Base-by-base conservation (phyloP, 2,888 invertebrate species). In the Drosophila tripunctata region DNA sequence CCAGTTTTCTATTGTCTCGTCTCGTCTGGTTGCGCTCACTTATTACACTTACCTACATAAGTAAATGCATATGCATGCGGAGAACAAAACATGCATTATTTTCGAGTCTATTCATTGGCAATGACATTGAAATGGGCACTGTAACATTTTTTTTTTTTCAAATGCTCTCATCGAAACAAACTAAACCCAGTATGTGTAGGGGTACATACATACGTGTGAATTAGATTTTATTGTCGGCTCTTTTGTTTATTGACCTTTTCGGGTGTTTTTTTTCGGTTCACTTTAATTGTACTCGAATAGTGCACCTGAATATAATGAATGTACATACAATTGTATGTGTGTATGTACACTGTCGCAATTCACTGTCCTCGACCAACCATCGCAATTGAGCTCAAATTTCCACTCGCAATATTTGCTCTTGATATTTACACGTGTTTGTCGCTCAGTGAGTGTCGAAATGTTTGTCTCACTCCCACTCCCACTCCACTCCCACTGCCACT, bases 71-170 rank as follows among this genome's bases (percentile, higher is more conserved):
- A n/a, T 66, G 19, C 38, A 15, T 48, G 43, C n/a, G 24, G n/a
- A 54, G 51, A 67, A 50, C 45, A 63, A 48, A 35, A 58, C 27
- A 38, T 33, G 6, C 17, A 14, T 44, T 54, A 47, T 58, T 22
- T 65, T 47, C 62, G 62, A 60, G 51, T 60, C 54, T 78, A 78
- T 69, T 74, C 72, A 75, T 64, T 80, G 87, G 67, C 87, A 88
- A 66, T 88, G 87, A 87, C 87, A 86, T 73, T 87, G 87, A 87
- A 88, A 87, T 75, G 45, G n/a, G 69, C 58, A 55, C 55, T 58
- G 71, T 62, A 64, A 45, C 48, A 72, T 64, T 43, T 69, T 67
- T 36, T 15, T 17, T 38, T 38, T 69, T 44, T 21, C 17, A 63
- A 64, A 71, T 69, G 33, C 64, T 75, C 69, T 60, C 55, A 56